A percentile compares a stretch with the other conserved stretches of the same genome.
These are phyloP conservation scores for Pseudomyrmex sp. DNA, from an alignment of 1,140 invertebrate genomes.

Conservation along the genomic window DNA sequence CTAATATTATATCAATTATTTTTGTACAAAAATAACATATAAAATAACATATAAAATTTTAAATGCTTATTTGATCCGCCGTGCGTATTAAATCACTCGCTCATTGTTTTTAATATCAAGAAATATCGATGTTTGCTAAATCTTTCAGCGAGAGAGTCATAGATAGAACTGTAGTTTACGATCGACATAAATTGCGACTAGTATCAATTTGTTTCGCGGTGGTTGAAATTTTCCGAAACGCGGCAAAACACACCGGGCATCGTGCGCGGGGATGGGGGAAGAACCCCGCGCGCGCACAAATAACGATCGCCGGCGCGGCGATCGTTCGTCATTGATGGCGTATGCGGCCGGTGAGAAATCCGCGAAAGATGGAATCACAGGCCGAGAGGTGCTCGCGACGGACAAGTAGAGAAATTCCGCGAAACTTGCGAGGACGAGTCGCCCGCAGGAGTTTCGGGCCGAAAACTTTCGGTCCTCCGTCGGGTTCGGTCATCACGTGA, in stretches of 20 bases:
- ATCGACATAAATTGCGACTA: slow-evolving; percentile 36
- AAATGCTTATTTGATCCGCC: not conserved
- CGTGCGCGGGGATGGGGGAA: not conserved
- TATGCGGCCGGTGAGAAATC: slow-evolving; percentile 13
- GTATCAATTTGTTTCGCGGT: slow-evolving; percentile 39
- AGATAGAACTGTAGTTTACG: slow-evolving; percentile 43
- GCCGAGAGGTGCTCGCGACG: slow-evolving; percentile 24
- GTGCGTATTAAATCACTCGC: slow-evolving; percentile 31
- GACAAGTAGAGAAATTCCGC: slow-evolving; percentile 45
- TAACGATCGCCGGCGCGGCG: slow-evolving; percentile 25
- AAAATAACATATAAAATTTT: not conserved
- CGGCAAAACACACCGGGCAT: not conserved
- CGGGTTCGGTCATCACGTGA: slow-evolving; percentile 66
- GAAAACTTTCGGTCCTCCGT: slow-evolving; percentile 53
- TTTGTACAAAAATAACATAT: not conserved
- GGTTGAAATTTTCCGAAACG: slow-evolving; percentile 30
- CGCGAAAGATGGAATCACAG: slow-evolving; percentile 32
- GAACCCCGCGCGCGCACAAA: not conserved
- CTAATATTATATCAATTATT: not conserved
- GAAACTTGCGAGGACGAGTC: slow-evolving; percentile 59
- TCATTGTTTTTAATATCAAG: slow-evolving; percentile 16
- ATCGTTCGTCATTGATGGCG: slow-evolving; percentile 30
- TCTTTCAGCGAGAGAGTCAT: slow-evolving; percentile 35
- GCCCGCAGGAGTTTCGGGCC: slow-evolving; percentile 56
- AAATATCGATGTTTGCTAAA: slow-evolving; percentile 52